A percentile compares a stretch with the other conserved stretches of the same genome.
Evolutionary conservation across 2,888 invertebrate species (phyloP).

Genomic region (Harpalus rufipes): DNA sequence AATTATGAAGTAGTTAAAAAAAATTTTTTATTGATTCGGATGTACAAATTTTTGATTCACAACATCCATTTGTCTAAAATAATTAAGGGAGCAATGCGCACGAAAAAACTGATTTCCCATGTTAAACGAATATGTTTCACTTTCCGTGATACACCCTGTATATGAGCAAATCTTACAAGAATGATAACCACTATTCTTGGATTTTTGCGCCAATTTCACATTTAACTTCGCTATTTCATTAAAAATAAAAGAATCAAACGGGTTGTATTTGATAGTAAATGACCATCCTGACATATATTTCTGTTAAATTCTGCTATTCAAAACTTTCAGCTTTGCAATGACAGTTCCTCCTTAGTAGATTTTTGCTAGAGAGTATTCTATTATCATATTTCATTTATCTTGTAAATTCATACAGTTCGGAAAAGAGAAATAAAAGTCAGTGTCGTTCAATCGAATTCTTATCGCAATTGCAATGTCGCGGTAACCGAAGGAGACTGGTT

Average conservation of each 20-base stretch:
- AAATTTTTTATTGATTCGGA: too few species aligned
- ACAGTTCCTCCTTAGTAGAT: not conserved
- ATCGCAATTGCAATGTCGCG: conserved; percentile 33
- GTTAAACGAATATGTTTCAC: too few species aligned
- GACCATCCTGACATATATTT: not conserved
- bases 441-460: conserved; percentile 45
- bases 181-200: too few species aligned
- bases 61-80: too few species aligned
- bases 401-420: conserved; percentile 15
- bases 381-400: conserved; percentile 29
- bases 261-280: not conserved
- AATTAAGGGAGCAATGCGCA: too few species aligned
- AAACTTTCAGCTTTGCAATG: not conserved
- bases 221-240: too few species aligned
- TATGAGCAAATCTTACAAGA: too few species aligned
- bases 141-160: too few species aligned
- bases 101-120: too few species aligned
- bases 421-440: conserved; percentile 29
- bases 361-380: not conserved
- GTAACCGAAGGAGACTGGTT: not conserved
- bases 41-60: too few species aligned
- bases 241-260: not conserved
- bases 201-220: too few species aligned
- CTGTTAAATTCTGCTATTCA: not conserved
- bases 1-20: too few species aligned